Evolutionary conservation across 1,140 invertebrate genomes (phyloP).

Genomic region (Odontomachus brunneus): DNA sequence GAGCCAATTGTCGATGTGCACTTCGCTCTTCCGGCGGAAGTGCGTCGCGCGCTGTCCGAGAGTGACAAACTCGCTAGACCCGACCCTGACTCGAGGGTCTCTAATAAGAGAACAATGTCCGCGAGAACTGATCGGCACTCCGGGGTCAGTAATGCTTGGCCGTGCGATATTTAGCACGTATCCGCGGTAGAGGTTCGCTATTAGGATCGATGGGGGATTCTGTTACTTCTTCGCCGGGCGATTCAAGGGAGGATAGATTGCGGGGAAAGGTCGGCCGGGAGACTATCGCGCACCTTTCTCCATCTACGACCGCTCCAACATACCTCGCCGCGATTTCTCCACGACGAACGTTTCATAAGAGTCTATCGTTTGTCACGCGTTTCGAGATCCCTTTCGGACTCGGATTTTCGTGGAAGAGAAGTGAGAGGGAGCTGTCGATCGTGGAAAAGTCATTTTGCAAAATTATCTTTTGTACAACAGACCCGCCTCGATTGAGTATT

Average conservation of each 20-base stretch:
- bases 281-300: constrained; percentile 42
- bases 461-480: not conserved
- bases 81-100: constrained; percentile 7
- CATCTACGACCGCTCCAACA: constrained; percentile 10
- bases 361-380: not conserved
- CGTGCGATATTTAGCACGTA: constrained; percentile 51
- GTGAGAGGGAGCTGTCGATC: not conserved
- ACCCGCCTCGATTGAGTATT: too few relatives aligned
- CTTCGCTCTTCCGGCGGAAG: constrained; percentile 1
- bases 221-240: constrained; percentile 24
- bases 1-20: not conserved
- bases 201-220: constrained; percentile 37
- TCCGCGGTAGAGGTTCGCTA: constrained; percentile 3
- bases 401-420: not conserved
- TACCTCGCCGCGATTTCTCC: constrained; percentile 15
- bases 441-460: not conserved
- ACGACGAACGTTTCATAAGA: constrained; percentile 36
- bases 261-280: constrained; percentile 27
- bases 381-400: constrained; percentile 17
- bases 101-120: constrained; percentile 51
- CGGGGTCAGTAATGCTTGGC: constrained; percentile 20
- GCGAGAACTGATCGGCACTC: constrained; percentile 49
- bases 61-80: not conserved
- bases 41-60: constrained; percentile 26
- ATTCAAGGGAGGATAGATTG: constrained; percentile 37